Percentiles rank a stretch among this genome's conserved stretches.
phyloP scores from a whole-genome alignment of 2,888 invertebrate genomes.

The Sepioteuthis lessoniana region DNA sequence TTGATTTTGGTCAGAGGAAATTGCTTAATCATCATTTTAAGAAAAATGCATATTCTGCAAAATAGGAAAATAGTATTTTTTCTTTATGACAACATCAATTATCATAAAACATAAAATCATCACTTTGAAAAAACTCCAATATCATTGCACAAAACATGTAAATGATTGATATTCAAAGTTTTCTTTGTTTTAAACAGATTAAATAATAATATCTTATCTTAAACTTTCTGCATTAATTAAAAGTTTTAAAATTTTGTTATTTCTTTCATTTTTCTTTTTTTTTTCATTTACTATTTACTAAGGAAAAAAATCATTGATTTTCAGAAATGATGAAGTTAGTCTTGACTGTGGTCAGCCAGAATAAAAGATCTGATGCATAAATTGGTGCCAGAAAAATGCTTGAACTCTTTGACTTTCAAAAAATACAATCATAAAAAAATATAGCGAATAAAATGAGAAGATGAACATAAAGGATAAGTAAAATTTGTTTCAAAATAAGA shows the following conservation, averaged over 20 bases:
- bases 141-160: neutral
- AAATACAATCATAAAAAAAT: neutral
- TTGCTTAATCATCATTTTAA: slow-evolving; percentile 9
- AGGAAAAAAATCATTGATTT: neutral
- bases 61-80: slow-evolving; percentile 4
- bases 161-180: neutral
- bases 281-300: neutral
- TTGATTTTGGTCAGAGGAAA: neutral
- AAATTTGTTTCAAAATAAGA: neutral
- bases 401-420: neutral
- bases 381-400: neutral
- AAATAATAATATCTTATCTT: neutral
- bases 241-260: neutral
- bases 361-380: neutral
- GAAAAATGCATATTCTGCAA: slow-evolving; percentile 6
- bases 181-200: neutral
- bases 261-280: neutral
- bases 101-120: neutral
- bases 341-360: neutral
- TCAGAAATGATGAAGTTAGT: neutral
- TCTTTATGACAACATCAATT: neutral
- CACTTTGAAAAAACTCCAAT: neutral
- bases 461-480: neutral
- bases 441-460: neutral
- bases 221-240: neutral